Evolutionary conservation across 2,888 invertebrate genomes (phyloP).

Genomic region (Notodonta ziczac): DNA sequence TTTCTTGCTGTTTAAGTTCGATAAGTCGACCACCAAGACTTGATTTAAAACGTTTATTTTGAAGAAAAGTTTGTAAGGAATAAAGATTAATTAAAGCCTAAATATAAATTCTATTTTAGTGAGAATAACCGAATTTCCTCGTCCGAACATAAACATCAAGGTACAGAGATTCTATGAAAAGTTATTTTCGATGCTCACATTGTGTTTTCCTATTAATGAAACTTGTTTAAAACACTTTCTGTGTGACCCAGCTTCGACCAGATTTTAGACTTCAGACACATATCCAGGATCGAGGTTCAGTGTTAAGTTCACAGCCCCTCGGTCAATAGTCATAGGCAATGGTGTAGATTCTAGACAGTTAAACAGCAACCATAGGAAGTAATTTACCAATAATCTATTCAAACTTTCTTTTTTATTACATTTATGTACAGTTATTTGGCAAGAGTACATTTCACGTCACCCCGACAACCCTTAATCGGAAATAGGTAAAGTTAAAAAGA

Average conservation of each 20-base stretch:
- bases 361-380: no score
- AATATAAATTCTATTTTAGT: slow-evolving; percentile 31
- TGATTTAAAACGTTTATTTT: no score
- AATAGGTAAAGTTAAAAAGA: neutral
- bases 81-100: slow-evolving; percentile 7
- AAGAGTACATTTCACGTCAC: neutral
- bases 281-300: no score
- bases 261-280: no score
- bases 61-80: no score
- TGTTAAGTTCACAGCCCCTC: no score
- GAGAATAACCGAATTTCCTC: slow-evolving; percentile 10
- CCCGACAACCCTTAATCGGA: neutral
- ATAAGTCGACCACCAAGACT: neutral
- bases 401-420: no score
- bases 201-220: slow-evolving; percentile 22
- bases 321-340: no score
- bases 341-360: no score
- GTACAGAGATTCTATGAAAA: slow-evolving; percentile 11
- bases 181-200: slow-evolving; percentile 25
- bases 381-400: no score
- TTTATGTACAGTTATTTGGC: neutral
- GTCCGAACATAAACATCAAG: slow-evolving; percentile 34
- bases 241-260: neutral
- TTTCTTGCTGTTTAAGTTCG: neutral
- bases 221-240: neutral